These are phyloP conservation scores for Apteryx mantelli DNA, from an alignment of 2,113 vertebrate genomes.

Conservation along the genomic window DNA sequence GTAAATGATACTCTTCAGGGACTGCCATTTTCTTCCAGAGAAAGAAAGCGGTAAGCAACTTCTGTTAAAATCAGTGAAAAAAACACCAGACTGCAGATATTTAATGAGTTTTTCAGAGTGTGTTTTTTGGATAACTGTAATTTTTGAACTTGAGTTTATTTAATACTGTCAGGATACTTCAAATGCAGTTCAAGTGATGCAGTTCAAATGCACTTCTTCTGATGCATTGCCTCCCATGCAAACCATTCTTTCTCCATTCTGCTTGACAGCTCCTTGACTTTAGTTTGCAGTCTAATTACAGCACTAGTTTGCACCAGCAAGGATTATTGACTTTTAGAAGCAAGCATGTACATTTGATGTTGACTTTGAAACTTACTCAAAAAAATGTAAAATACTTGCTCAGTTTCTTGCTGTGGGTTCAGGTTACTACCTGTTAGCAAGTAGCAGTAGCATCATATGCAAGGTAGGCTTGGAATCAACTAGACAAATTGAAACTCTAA, in stretches of 20 bases:
- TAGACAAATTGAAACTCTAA: background rate
- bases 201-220: background rate
- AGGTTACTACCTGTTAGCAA: background rate
- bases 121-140: background rate
- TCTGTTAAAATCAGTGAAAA: conserved; percentile 13
- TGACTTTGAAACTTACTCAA: background rate
- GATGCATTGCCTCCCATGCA: background rate
- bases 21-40: background rate
- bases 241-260: background rate
- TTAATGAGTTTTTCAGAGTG: background rate
- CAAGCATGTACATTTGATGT: background rate
- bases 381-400: background rate
- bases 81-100: background rate
- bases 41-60: background rate
- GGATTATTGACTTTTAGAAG: conserved; percentile 11
- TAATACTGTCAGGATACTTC: background rate
- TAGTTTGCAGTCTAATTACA: background rate
- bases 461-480: background rate
- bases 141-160: conserved; percentile 3
- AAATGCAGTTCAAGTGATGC: background rate
- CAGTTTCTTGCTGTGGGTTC: background rate
- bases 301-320: background rate
- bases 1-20: background rate
- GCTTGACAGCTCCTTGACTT: background rate
- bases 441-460: background rate